Evolutionary conservation across 2,888 invertebrate genomes (phyloP).

Genomic region (Acleris literana): DNA sequence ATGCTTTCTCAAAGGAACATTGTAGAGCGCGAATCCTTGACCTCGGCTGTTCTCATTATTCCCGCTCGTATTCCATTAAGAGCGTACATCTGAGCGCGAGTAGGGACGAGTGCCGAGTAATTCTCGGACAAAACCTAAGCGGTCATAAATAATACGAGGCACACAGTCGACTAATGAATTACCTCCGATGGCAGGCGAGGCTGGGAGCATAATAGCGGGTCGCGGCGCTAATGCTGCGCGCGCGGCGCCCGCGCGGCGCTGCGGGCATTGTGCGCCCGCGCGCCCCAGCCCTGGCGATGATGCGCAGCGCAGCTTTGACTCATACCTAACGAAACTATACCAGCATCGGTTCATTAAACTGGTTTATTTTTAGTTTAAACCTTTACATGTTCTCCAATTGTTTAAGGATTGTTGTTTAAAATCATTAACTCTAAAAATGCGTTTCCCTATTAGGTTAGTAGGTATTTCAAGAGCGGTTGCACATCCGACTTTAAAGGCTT

Average conservation of each 20-base stretch:
- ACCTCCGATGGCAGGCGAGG: constrained; percentile 59
- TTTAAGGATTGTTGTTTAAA: too few species aligned
- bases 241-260: constrained; percentile 47
- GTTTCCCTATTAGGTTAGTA: too few species aligned
- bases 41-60: constrained; percentile 67
- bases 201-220: constrained; percentile 62
- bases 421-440: too few species aligned
- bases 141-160: constrained; percentile 73
- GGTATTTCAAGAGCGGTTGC: too few species aligned
- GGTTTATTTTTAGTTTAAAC: too few species aligned
- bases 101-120: constrained; percentile 54
- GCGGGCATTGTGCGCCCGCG: constrained; percentile 43
- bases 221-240: constrained; percentile 41
- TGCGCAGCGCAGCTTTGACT: constrained; percentile 49
- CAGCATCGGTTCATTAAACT: too few species aligned
- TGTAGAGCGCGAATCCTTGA: constrained; percentile 62
- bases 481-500: constrained; percentile 40
- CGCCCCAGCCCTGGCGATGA: constrained; percentile 19
- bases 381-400: too few species aligned
- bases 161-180: constrained; percentile 78
- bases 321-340: too few species aligned
- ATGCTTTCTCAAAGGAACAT: constrained; percentile 56
- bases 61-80: constrained; percentile 58
- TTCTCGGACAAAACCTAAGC: constrained; percentile 69
- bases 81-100: constrained; percentile 58